Percentiles rank a stretch among this genome's conserved stretches.
Conservation (phyloP, 2,113 vertebrate species). For the Rhinoptilus africanus region DNA sequence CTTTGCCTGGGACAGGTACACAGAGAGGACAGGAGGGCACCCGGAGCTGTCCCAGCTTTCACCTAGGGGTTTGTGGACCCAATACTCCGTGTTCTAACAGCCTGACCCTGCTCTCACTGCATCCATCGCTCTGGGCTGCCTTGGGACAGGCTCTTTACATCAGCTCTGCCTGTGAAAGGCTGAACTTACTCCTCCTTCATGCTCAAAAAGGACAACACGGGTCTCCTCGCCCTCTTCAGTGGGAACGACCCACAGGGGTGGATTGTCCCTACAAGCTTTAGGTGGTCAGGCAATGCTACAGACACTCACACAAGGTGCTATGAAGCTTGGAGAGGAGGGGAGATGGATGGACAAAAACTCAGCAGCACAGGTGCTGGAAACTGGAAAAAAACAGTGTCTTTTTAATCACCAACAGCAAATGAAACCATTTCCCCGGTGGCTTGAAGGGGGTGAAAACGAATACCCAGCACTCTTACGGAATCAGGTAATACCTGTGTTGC, state of each 20-base stretch:
- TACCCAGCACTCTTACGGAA: neutral
- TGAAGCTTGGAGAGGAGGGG: neutral
- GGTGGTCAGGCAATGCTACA: neutral
- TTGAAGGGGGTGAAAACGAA: neutral
- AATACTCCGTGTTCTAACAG: neutral
- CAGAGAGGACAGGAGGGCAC: neutral
- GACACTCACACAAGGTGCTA: neutral
- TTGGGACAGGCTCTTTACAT: neutral
- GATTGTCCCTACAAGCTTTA: neutral
- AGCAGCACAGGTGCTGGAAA: neutral
- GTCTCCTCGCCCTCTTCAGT: neutral
- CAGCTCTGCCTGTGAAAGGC: neutral
- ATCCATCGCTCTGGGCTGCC: neutral
- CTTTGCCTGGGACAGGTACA: neutral
- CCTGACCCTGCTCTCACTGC: neutral
- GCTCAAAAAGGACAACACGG: neutral
- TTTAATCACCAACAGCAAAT: neutral
- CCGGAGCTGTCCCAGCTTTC: neutral
- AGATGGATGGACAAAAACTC: neutral
- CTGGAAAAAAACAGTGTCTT: neutral
- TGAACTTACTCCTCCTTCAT: neutral
- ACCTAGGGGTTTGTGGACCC: too few species aligned
- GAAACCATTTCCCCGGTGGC: neutral
- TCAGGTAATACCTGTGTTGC: neutral
- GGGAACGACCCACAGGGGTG: neutral